phyloP scores from a whole-genome alignment of 2,113 vertebrate species.

The Misgurnus anguillicaudatus region DNA sequence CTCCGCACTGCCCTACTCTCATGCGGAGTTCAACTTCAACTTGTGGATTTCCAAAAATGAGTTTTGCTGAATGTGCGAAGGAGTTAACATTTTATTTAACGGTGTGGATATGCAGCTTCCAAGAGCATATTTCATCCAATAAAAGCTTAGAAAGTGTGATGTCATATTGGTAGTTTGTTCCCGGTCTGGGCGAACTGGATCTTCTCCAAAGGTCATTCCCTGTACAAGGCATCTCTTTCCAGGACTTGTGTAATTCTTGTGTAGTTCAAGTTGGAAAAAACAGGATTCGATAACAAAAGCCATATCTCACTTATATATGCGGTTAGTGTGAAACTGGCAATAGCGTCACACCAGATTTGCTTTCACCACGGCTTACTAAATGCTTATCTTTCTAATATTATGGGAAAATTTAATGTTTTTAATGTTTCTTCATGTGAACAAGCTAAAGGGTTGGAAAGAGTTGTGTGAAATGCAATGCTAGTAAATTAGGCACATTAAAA shows the following conservation, averaged over 20 bases:
- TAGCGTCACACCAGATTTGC: background rate
- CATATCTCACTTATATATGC: constrained; percentile 24
- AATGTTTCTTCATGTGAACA: background rate
- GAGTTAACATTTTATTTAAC: constrained; percentile 11
- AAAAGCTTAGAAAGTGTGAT: background rate
- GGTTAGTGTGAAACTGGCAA: constrained; percentile 19
- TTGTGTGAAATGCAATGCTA: background rate
- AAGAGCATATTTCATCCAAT: background rate
- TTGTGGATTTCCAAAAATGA: constrained; percentile 66
- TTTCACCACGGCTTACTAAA: background rate
- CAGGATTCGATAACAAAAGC: background rate
- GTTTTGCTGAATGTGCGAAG: constrained; percentile 61
- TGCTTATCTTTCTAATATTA: background rate
- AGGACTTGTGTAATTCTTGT: constrained; percentile 26
- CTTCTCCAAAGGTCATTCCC: constrained; percentile 34
- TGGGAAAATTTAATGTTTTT: background rate
- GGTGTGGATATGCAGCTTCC: background rate
- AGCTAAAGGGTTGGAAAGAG: background rate
- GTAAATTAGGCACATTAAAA: no score
- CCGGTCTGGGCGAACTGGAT: constrained; percentile 42
- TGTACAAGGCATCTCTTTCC: constrained; percentile 50
- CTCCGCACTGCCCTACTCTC: constrained; percentile 54
- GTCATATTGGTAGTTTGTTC: constrained; percentile 49
- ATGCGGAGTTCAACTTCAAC: constrained; percentile 65
- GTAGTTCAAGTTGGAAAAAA: constrained; percentile 29